Conservation (phyloP, 2,113 vertebrate genomes). For the Phalacrocorax carbo region DNA sequence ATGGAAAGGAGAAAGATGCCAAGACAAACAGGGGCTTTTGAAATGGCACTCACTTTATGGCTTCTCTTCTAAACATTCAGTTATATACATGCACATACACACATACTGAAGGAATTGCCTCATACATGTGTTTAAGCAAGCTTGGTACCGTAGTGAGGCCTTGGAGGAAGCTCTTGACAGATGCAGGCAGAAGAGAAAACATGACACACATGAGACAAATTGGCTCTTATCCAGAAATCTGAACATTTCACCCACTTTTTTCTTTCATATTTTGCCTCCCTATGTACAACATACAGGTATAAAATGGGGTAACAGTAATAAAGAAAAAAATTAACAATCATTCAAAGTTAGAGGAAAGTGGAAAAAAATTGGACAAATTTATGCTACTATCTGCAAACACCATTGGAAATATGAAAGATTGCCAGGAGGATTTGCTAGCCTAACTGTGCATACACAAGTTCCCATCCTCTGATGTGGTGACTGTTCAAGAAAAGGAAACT, state of each 20-base stretch:
- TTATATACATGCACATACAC: background rate
- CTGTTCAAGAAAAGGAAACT: background rate
- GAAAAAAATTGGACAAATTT: background rate
- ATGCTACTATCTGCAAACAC: background rate
- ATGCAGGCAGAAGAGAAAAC: conserved; percentile 12
- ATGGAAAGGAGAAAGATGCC: conserved; percentile 52
- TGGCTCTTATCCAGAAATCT: background rate
- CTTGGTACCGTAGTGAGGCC: background rate
- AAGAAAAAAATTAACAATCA: background rate
- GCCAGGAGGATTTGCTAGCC: background rate
- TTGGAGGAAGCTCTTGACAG: conserved; percentile 21
- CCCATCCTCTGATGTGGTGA: background rate
- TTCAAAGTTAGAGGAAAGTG: background rate
- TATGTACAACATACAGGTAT: background rate
- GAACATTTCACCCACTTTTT: background rate
- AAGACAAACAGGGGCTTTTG: conserved; percentile 68
- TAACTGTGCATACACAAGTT: background rate
- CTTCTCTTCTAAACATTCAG: conserved; percentile 24
- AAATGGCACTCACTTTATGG: conserved; percentile 34
- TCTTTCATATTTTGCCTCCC: background rate
- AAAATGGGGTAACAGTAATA: background rate
- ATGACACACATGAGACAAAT: background rate
- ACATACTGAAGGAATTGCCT: background rate
- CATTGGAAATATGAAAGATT: background rate
- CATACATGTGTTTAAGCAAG: background rate